Evolutionary conservation across 1,140 invertebrate species (phyloP).

Genomic region (Trypoxylus dichotomus): DNA sequence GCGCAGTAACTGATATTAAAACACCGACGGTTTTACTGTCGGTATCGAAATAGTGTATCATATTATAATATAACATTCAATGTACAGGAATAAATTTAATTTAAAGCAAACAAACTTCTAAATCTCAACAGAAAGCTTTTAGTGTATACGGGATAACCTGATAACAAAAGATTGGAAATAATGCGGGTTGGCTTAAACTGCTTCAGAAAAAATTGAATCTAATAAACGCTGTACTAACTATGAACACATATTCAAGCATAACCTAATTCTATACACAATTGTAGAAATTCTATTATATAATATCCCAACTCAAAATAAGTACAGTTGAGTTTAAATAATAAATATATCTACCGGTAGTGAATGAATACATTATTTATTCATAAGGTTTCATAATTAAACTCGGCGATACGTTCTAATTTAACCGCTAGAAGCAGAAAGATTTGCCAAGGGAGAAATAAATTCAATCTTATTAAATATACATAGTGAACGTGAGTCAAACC

Average conservation of each 20-base stretch:
- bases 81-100: background rate
- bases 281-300: background rate
- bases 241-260: too few species aligned
- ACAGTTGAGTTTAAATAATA: background rate
- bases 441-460: background rate
- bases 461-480: constrained; percentile 4
- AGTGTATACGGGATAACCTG: too few species aligned
- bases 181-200: too few species aligned
- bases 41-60: background rate
- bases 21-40: background rate
- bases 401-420: background rate
- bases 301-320: background rate
- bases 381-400: background rate
- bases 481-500: background rate
- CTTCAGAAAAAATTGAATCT: too few species aligned
- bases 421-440: background rate
- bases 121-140: too few species aligned
- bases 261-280: too few species aligned
- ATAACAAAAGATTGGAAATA: too few species aligned
- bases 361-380: background rate
- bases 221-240: too few species aligned
- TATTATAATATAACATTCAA: background rate
- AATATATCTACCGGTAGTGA: background rate
- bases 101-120: background rate
- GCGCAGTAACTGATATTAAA: background rate